Evolutionary conservation across 1,140 invertebrate species (phyloP).

Genomic region (Aphelenchoides fujianensis): DNA sequence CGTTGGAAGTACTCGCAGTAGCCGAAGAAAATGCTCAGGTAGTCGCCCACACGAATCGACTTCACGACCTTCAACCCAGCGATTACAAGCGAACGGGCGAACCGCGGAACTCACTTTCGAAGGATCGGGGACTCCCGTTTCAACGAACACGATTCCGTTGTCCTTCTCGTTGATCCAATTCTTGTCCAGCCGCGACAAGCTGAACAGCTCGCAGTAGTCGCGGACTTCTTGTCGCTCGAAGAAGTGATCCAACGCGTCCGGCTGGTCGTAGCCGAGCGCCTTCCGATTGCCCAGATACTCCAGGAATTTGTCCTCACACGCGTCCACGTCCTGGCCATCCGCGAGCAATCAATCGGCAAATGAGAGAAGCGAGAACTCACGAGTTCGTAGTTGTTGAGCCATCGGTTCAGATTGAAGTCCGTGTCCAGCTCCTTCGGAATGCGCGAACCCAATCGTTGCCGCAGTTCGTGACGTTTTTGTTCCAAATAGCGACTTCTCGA

Average conservation of each 20-base stretch:
- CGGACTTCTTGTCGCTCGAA: conserved; percentile 32
- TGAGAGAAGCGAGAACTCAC: conserved; percentile 19
- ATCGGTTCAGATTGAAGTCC: conserved; percentile 47
- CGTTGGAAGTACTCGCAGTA: conserved; percentile 53
- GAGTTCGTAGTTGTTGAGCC: conserved; percentile 40
- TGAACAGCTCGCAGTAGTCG: conserved; percentile 40
- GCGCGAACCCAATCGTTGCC: neutral
- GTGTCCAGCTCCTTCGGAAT: conserved; percentile 39
- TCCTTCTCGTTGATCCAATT: conserved; percentile 42
- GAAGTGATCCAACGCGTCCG: conserved; percentile 32
- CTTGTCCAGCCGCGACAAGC: conserved; percentile 34
- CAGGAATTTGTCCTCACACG: conserved; percentile 39
- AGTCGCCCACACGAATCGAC: conserved; percentile 39
- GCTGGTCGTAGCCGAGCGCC: conserved; percentile 40
- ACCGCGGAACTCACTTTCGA: conserved; percentile 27
- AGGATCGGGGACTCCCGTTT: conserved; percentile 43
- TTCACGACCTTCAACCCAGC: conserved; percentile 32
- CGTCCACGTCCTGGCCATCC: conserved; percentile 30
- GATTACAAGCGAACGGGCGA: neutral
- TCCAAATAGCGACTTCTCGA: conserved; percentile 5
- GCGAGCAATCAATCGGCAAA: neutral
- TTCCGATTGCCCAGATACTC: conserved; percentile 43
- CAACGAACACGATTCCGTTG: conserved; percentile 50
- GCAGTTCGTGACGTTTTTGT: conserved; percentile 3
- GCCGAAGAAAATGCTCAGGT: conserved; percentile 40